Base-by-base conservation (phyloP, 1,140 invertebrate genomes). In the Trachymyrmex septentrionalis region DNA sequence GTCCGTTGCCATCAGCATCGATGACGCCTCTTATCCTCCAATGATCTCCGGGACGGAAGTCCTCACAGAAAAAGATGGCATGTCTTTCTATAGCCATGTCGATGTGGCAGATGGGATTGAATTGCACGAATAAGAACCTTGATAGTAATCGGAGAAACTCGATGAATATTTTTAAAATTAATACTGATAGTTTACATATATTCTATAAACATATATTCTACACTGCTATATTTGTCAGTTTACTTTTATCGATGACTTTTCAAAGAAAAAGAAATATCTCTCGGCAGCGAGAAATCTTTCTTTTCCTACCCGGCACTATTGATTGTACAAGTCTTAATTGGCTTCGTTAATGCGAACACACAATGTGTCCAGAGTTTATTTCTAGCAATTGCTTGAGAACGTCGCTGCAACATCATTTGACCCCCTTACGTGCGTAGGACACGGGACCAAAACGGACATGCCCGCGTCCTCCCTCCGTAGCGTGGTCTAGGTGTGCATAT, bases 391-490 rank as follows among this genome's bases (percentile, higher is more conserved):
- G 91, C 72, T 64, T 55, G 84, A 85, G 86, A 57, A 48, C 69
- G 67, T 75, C 9, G 48, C 78, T 76, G 91, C 87, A 73, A 86
- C 92, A 93, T 89, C 84, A 82, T 75, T 86, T 91, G 87, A 88
- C 87, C 86, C 90, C 86, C 86, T 86, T 85, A 82, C 80, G 89
- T 87, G 50, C 87, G 80, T 73, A 87, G 90, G 89, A 93, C 89
- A 90, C 86, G 88, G 87, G 90, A 93, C 90, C 81, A 92, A 92
- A 93, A 94, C 86, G 91, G 93, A 94, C 93, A 92, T 88, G 90
- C 86, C 81, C 75, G 80, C 85, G 85, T 71, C 76, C 85, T 80
- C 86, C 80, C 67, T n/a, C 63, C 48, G 64, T 81, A 67, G 87
- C 88, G 90, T 93, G 90, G 91, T 92, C 93, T 93, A 94, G 89